Conservation (phyloP, 2,888 invertebrate genomes). For the Xestia rhomboidea region DNA sequence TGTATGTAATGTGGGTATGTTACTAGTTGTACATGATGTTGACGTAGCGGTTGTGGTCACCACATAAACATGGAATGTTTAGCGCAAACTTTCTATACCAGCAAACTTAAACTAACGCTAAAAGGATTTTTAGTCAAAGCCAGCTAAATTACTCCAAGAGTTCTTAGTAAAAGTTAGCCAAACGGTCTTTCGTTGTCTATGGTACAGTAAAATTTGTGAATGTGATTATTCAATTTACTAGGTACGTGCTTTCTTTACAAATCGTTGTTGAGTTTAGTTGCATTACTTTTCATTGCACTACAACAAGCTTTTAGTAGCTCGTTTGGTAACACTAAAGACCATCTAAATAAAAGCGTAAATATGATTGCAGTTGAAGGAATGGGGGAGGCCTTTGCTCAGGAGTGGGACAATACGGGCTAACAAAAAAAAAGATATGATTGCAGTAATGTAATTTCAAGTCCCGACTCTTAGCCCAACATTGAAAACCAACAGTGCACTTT, state of each 20-base stretch:
- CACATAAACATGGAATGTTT: neutral
- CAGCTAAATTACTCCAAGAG: neutral
- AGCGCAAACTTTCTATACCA: neutral
- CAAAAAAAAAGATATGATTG: too few relatives aligned
- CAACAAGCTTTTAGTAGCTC: too few relatives aligned
- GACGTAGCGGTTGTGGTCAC: too few relatives aligned
- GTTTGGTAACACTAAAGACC: neutral
- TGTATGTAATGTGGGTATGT: neutral
- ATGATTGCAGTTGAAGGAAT: too few relatives aligned
- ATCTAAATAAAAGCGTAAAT: neutral
- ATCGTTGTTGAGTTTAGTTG: neutral
- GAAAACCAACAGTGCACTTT: neutral
- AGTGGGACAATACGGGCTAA: too few relatives aligned
- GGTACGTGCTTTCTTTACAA: neutral
- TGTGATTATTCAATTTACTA: neutral
- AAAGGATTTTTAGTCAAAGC: slow-evolving; percentile 1
- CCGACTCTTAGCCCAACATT: neutral
- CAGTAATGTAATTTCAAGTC: neutral
- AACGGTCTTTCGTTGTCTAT: neutral
- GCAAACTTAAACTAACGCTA: neutral
- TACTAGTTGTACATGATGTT: neutral
- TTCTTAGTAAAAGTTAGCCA: neutral
- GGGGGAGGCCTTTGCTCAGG: too few relatives aligned
- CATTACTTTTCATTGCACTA: neutral
- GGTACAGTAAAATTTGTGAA: neutral